Conservation (phyloP, 1,140 invertebrate genomes). For the Meloidogyne floridensis region DNA sequence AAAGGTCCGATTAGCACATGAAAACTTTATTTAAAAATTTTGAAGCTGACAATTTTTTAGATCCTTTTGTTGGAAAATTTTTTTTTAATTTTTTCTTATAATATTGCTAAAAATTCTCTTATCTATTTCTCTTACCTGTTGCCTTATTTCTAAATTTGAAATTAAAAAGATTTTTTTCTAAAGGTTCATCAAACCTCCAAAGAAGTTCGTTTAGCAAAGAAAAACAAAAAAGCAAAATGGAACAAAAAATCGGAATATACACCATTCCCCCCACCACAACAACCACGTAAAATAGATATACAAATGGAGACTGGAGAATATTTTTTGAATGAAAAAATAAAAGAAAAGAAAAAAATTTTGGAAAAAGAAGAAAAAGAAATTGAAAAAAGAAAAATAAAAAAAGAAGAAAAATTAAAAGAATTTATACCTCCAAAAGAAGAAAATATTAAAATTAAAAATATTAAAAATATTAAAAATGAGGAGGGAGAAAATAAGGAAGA, state of each 20-base stretch:
- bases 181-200: slow-evolving; percentile 67
- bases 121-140: background rate
- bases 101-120: no score
- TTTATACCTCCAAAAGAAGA: slow-evolving; percentile 41
- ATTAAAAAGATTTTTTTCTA: slow-evolving; percentile 7
- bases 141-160: no score
- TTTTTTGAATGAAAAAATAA: slow-evolving; percentile 75
- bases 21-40: no score
- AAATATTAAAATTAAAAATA: slow-evolving; percentile 4
- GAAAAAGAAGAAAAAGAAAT: slow-evolving; percentile 25
- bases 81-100: no score
- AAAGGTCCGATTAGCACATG: no score
- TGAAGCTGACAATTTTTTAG: no score
- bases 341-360: slow-evolving; percentile 35
- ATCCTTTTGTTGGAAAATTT: no score
- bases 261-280: slow-evolving; percentile 91
- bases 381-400: slow-evolving; percentile 33
- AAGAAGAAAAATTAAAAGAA: slow-evolving; percentile 35
- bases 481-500: slow-evolving; percentile 42
- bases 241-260: slow-evolving; percentile 86
- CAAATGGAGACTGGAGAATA: slow-evolving; percentile 92
- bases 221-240: slow-evolving; percentile 74
- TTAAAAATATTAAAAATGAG: slow-evolving; percentile 53
- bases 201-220: slow-evolving; percentile 80
- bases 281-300: slow-evolving; percentile 80